Conservation (phyloP, 2,113 vertebrate genomes). For the Erythrocercus mccallii region DNA sequence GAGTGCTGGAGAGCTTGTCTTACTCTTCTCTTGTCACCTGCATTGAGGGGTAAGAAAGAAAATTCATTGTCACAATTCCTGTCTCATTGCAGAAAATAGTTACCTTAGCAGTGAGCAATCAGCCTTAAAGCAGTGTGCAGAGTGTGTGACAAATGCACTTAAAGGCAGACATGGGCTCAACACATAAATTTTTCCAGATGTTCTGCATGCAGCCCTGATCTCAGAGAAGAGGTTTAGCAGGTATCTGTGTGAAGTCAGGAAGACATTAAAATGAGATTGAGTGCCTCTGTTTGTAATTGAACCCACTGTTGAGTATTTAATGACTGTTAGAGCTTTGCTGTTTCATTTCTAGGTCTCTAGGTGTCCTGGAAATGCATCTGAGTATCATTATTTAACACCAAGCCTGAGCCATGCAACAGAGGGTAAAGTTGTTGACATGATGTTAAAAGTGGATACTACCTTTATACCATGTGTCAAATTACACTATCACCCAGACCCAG, state of each 20-base stretch:
- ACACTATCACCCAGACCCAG: slow-evolving; percentile 72
- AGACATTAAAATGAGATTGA: background rate
- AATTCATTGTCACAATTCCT: background rate
- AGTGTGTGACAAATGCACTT: background rate
- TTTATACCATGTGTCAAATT: slow-evolving; percentile 65
- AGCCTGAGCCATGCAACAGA: slow-evolving; percentile 56
- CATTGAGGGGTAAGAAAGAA: background rate
- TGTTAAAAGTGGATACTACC: slow-evolving; percentile 69
- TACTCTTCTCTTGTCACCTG: background rate
- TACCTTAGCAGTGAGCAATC: background rate
- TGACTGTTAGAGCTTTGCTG: background rate
- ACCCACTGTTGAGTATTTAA: background rate
- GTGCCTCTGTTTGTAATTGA: background rate
- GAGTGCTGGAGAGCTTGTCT: background rate
- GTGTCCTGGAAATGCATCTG: slow-evolving; percentile 27
- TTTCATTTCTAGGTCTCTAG: slow-evolving; percentile 61
- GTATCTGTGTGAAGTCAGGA: background rate
- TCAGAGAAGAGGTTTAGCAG: background rate
- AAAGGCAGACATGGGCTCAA: background rate
- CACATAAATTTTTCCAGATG: background rate
- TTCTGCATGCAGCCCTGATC: background rate
- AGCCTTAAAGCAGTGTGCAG: background rate
- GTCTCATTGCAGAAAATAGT: background rate
- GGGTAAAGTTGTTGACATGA: slow-evolving; percentile 52
- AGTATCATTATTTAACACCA: slow-evolving; percentile 70